Evolutionary conservation across 1,140 invertebrate species (phyloP).

Genomic region (Camponotus pennsylvanicus): DNA sequence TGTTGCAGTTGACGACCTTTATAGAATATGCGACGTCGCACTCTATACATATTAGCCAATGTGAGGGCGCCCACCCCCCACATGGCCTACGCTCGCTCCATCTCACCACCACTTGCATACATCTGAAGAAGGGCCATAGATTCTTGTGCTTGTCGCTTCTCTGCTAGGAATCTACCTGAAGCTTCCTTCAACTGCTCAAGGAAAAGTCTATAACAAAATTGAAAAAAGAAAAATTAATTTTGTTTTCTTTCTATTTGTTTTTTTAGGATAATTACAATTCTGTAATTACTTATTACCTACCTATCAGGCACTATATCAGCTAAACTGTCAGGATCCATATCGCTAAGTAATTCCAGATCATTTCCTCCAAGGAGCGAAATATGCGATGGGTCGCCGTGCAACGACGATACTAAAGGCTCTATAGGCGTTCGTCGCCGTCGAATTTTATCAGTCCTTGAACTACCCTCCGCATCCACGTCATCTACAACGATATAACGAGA

Average conservation of each 20-base stretch:
- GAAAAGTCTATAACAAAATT: slow-evolving; percentile 88
- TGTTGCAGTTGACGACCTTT: slow-evolving; percentile 84
- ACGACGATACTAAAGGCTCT: slow-evolving; percentile 88
- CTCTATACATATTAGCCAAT: slow-evolving; percentile 84
- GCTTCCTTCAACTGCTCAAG: slow-evolving; percentile 94
- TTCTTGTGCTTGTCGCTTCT: slow-evolving; percentile 94
- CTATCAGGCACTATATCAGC: slow-evolving; percentile 92
- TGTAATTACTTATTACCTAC: slow-evolving; percentile 79
- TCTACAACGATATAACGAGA: slow-evolving; percentile 89
- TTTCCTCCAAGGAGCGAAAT: slow-evolving; percentile 93
- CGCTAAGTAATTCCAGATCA: slow-evolving; percentile 92
- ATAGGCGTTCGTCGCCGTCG: slow-evolving; percentile 84
- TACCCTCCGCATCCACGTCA: slow-evolving; percentile 88
- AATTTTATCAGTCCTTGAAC: slow-evolving; percentile 85
- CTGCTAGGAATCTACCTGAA: slow-evolving; percentile 92
- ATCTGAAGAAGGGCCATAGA: slow-evolving; percentile 91
- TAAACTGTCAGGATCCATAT: slow-evolving; percentile 94
- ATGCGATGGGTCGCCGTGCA: slow-evolving; percentile 92
- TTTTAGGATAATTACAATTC: neutral
- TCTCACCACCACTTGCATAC: slow-evolving; percentile 84
- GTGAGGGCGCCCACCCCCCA: slow-evolving; percentile 86
- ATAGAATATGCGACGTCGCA: slow-evolving; percentile 83
- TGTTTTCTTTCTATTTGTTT: neutral
- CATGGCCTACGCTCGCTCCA: slow-evolving; percentile 86
- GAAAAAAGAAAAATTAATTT: slow-evolving; percentile 11